Base-by-base conservation (phyloP, 2,888 invertebrate species). In the Eustalomyia histrio region DNA sequence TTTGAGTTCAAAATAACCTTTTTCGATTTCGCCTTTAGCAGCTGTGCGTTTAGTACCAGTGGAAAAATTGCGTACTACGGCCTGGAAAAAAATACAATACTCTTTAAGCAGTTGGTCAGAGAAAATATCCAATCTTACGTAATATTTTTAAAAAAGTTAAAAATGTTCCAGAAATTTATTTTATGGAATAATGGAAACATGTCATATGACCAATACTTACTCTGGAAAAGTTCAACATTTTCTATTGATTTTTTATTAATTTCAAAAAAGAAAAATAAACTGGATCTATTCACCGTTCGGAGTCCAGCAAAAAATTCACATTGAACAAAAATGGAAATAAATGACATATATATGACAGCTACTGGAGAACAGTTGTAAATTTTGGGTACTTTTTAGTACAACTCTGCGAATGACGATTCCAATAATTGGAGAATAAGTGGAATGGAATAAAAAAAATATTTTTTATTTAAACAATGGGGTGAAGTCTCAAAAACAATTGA, bases 201-300 rank as follows among this genome's bases (percentile, higher is more conserved):
- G 29, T 12, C 43, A n/a, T 12, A 55, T 67, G 21, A n/a, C 10
- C 21, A 9, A 12, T 65, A 86, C 89, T 87, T 75, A 90, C 90
- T 86, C 89, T 89, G 53, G 89, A 89, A 67, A 90, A 83, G 86
- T 88, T 90, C 86, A 90, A 73, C 87, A 88, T 88, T 83, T 87
- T 86, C 84, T 60, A 35, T 29, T 9, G 82, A 84, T 84, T 85
- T 84, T 86, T 86, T 83, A 81, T 78, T 85, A 83, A 47, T 68
- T 74, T 18, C 9, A 9, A n/a, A 18, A 33, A 2, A 64, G 17
- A 24, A 39, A 50, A 10, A 72, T 0, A n/a, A 21, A 4, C 21
- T 14, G 33, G 52, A 17, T 21, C 4, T 21, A 4, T 17, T 12
- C 12, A 55, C 33, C 12, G 29, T 65, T 65, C 33, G 21, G 21